Evolutionary conservation across 1,140 invertebrate genomes (phyloP).

Genomic region (Calliphora vicina): DNA sequence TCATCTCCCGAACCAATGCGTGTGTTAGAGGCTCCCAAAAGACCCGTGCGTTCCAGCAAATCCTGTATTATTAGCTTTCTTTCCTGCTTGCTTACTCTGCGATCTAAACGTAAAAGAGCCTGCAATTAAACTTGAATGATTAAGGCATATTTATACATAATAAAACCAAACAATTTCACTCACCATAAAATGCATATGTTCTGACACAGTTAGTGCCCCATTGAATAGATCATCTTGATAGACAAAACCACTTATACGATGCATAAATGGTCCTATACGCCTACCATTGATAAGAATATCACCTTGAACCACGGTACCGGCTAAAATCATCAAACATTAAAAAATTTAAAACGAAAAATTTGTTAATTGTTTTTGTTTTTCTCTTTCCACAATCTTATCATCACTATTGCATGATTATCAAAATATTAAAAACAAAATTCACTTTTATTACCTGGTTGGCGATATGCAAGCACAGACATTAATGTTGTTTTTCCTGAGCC

Average conservation of each 20-base stretch:
- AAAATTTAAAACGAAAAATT: too few relatives aligned
- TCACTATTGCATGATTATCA: too few relatives aligned
- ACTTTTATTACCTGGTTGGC: conserved; percentile 69
- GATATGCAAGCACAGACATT: conserved; percentile 86
- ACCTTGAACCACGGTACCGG: conserved; percentile 75
- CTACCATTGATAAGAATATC: conserved; percentile 78
- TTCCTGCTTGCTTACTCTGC: conserved; percentile 67
- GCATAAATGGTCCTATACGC: conserved; percentile 76
- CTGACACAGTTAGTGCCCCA: conserved; percentile 83
- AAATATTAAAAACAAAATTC: background rate
- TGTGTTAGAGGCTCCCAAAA: conserved; percentile 74
- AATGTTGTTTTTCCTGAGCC: conserved; percentile 95
- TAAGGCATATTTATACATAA: background rate
- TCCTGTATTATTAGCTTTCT: conserved; percentile 74
- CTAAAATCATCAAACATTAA: conserved; percentile 60
- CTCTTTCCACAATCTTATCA: background rate
- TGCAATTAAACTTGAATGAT: conserved; percentile 61
- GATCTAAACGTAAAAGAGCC: conserved; percentile 83
- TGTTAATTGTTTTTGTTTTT: too few relatives aligned
- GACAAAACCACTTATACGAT: conserved; percentile 87
- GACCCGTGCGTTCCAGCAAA: conserved; percentile 76
- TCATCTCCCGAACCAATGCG: conserved; percentile 77
- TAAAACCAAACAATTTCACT: conserved; percentile 16
- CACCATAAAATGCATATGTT: conserved; percentile 92
- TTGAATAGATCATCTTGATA: conserved; percentile 94